These are phyloP conservation scores for Amiota mariae DNA, from an alignment of 2,888 invertebrate species.

Conservation along the genomic window DNA sequence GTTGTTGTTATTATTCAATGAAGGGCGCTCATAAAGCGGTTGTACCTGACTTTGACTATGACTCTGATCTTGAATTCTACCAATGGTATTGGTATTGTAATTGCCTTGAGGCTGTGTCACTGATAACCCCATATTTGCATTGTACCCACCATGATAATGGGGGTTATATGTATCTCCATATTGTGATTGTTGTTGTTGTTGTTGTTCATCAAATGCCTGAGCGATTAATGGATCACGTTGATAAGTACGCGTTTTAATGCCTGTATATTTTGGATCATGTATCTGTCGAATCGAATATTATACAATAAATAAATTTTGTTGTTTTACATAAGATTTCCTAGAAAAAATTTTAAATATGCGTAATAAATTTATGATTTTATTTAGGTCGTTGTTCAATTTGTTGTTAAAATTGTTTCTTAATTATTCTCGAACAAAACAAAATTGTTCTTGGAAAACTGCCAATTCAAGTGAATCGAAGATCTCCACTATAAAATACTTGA, in stretches of 20 bases:
- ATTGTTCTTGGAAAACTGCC: slow-evolving; percentile 1
- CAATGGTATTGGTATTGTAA: slow-evolving; percentile 15
- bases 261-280: slow-evolving; percentile 49
- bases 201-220: slow-evolving; percentile 43
- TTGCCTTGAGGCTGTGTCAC: slow-evolving; percentile 37
- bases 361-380: background rate
- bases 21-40: slow-evolving; percentile 50
- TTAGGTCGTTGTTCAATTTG: slow-evolving; percentile 10
- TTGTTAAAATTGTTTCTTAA: slow-evolving; percentile 8
- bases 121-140: slow-evolving; percentile 57
- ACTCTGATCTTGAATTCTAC: slow-evolving; percentile 33
- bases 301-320: slow-evolving; percentile 28
- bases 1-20: background rate
- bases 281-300: slow-evolving; percentile 55
- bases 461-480: background rate
- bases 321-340: slow-evolving; percentile 2
- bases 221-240: slow-evolving; percentile 54
- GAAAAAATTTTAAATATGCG: background rate
- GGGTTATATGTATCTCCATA: slow-evolving; percentile 29
- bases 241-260: slow-evolving; percentile 58
- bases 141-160: slow-evolving; percentile 41
- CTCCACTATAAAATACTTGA: background rate
- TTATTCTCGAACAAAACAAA: background rate
- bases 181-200: slow-evolving; percentile 40
- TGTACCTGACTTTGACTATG: slow-evolving; percentile 49